Base-by-base conservation (phyloP, 2,888 invertebrate genomes). In the Epistrophe grossulariae region DNA sequence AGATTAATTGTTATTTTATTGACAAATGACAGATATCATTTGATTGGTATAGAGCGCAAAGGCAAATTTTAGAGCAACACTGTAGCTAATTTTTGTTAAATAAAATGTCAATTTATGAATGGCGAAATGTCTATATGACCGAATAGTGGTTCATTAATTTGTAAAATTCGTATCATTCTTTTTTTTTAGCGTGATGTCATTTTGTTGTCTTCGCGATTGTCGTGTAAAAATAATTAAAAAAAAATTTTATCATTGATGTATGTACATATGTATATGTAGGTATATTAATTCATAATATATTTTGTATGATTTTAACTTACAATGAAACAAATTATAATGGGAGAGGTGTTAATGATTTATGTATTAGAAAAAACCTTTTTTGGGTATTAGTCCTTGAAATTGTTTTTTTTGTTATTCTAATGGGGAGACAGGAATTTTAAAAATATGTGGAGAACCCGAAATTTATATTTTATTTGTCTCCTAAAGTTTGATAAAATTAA, bases 1-100 rank as follows among this genome's bases (percentile, higher is more conserved):
- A 85, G 81, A 85, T 85, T 85, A 80, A 81, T 85, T 85, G 73
- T 40, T 70, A 64, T 81, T 85, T 81, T 74, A 85, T 85, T 85
- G 85, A 79, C 79, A 81, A 77, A 74, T 74, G 81, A 81, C 78
- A 79, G 74, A 66, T 68, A 72, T 84, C 80, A 60, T 57, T 84
- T 73, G 60, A 84, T 79, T 68, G 80, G 79, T 50, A 17, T 5
- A 52, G 8, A 55, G 13, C 13, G 62, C 38, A 11, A 71, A 57
- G 59, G 76, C 66, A 66, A 72, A 77, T 82, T 70, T 57, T 19
- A 52, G 8, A 55, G 38, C 15, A 50, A 68, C 38, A 10, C 2
- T 68, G 68, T 68, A 11, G 50, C 50, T 38, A 50, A 50, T 50
- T 50, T 17, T 19, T 19, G 11, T 48, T 31, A n/a, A 48, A 66